phyloP scores from a whole-genome alignment of 1,140 invertebrate species.

The Polyergus mexicanus region DNA sequence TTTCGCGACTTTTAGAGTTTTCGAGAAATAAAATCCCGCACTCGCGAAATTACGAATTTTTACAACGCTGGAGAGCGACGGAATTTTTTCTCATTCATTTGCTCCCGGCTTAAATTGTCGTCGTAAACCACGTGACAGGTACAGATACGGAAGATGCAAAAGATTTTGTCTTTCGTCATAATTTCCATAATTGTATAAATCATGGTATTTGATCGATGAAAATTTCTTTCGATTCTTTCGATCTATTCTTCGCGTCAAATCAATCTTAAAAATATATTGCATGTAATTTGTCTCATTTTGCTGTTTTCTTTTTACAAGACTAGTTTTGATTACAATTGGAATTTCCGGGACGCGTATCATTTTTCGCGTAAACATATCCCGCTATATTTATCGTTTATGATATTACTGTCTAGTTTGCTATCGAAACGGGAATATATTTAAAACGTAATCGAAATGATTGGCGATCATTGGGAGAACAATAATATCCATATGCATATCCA shows the following conservation, averaged over 20 bases:
- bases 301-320: not conserved
- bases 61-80: too few relatives aligned
- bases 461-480: not conserved
- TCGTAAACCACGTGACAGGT: conserved; percentile 18
- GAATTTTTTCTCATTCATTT: not conserved
- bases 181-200: not conserved
- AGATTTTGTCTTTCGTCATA: not conserved
- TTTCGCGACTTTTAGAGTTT: not conserved
- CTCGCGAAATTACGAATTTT: not conserved
- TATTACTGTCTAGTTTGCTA: not conserved
- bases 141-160: not conserved
- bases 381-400: not conserved
- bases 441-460: not conserved
- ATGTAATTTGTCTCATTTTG: not conserved
- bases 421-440: too few relatives aligned
- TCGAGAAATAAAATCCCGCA: conserved; percentile 2
- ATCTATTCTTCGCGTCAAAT: not conserved
- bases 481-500: too few relatives aligned
- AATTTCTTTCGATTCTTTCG: not conserved
- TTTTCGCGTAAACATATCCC: not conserved
- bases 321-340: not conserved
- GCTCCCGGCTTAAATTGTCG: not conserved
- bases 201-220: not conserved
- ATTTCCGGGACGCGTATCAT: not conserved
- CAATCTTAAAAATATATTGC: not conserved